Conservation (phyloP, 2,113 vertebrate species). For the Benitochromis conjunctus region DNA sequence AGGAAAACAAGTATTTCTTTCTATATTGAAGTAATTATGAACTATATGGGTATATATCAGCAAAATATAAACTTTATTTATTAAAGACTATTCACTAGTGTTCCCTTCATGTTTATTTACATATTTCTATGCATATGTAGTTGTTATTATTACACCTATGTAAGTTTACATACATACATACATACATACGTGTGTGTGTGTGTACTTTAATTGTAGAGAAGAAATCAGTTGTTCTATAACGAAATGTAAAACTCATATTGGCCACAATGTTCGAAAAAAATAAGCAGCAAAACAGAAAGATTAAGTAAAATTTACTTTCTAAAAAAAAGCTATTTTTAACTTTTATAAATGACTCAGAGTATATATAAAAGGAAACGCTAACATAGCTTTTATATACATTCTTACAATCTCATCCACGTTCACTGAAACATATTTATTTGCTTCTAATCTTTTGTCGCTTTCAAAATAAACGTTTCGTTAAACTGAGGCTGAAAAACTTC, state of each 20-base stretch:
- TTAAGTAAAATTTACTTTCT: neutral
- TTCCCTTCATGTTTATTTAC: neutral
- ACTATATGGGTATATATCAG: neutral
- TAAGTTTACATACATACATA: neutral
- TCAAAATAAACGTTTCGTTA: neutral
- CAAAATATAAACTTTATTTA: neutral
- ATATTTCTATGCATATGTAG: neutral
- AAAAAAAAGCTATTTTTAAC: fast-evolving
- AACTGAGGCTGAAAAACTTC: neutral
- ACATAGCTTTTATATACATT: neutral
- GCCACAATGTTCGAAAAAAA: neutral
- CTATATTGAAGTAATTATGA: neutral
- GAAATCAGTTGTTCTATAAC: neutral
- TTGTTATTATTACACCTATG: neutral
- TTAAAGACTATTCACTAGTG: neutral
- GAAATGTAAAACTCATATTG: neutral
- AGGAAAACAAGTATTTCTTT: neutral
- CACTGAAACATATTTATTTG: neutral
- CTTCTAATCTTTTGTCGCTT: neutral
- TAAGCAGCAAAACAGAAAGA: neutral
- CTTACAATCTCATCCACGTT: neutral
- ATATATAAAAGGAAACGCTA: neutral
- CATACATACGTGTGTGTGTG: neutral
- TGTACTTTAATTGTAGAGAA: neutral
- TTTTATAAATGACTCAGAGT: neutral